Percentiles rank a stretch among this genome's conserved stretches.
These are phyloP conservation scores for Tor tambroides DNA, from an alignment of 2,113 vertebrate genomes.

Conservation along the genomic window DNA sequence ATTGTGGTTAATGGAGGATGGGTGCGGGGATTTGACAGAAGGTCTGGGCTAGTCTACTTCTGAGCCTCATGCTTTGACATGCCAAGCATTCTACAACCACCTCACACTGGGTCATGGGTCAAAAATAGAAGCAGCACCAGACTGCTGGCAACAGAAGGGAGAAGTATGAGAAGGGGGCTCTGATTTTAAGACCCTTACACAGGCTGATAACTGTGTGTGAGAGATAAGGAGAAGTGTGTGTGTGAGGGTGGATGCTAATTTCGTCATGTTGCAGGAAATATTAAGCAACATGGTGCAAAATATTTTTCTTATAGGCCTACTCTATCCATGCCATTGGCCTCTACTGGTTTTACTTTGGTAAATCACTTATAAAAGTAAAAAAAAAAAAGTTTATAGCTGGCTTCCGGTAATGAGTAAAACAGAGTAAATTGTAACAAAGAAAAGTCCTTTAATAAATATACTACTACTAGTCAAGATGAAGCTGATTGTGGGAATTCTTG, in stretches of 20 bases:
- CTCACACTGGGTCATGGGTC: constrained; percentile 35
- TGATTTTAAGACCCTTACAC: background rate
- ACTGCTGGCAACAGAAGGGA: background rate
- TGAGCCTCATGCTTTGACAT: constrained; percentile 29
- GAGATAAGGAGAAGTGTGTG: background rate
- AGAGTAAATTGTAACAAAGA: background rate
- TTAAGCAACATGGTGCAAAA: background rate
- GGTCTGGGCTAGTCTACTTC: background rate
- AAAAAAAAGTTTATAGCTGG: background rate
- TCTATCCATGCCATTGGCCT: background rate
- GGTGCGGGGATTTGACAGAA: constrained; percentile 33
- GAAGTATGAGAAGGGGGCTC: background rate
- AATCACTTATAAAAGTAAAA: background rate
- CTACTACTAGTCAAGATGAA: no score
- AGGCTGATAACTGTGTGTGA: background rate
- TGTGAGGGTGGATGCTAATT: background rate
- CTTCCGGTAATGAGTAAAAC: background rate
- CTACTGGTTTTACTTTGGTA: background rate
- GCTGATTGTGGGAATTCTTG: background rate
- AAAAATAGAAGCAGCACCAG: constrained; percentile 49
- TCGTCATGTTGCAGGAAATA: background rate
- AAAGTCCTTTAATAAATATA: no score
- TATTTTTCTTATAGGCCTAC: background rate
- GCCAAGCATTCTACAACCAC: constrained; percentile 53
- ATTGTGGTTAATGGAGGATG: constrained; percentile 10